phyloP scores from a whole-genome alignment of 2,113 vertebrate genomes.

The Colaptes auratus region DNA sequence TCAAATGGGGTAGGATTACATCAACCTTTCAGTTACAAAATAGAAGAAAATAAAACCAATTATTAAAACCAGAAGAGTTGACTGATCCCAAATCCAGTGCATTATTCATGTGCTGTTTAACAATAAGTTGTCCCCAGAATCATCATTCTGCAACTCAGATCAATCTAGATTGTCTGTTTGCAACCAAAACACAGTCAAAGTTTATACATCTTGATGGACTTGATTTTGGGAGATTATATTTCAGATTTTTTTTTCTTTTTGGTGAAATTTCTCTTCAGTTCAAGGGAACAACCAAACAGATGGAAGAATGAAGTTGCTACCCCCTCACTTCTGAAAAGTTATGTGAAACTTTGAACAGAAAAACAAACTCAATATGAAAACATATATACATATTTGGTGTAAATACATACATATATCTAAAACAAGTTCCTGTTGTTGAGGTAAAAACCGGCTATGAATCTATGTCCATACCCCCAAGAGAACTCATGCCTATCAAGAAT shows the following conservation, averaged over 20 bases:
- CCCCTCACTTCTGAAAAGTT: not conserved
- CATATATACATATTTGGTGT: not conserved
- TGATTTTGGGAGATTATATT: not conserved
- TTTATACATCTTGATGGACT: not conserved
- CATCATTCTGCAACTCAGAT: not conserved
- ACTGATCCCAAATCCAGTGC: not conserved
- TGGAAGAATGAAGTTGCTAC: not conserved
- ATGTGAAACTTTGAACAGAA: not conserved
- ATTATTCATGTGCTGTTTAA: not conserved
- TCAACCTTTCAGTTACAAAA: slow-evolving; percentile 36
- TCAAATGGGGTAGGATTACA: slow-evolving; percentile 21
- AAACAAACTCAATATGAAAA: not conserved
- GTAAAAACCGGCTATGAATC: not conserved
- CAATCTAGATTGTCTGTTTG: not conserved
- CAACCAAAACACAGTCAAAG: not conserved
- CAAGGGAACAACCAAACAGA: not conserved
- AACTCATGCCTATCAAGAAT: not conserved
- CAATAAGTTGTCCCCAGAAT: not conserved
- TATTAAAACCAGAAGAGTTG: slow-evolving; percentile 41
- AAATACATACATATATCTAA: not conserved
- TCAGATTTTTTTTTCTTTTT: not conserved
- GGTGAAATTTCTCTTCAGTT: not conserved
- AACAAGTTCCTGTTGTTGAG: not conserved
- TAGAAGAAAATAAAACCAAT: slow-evolving; percentile 21
- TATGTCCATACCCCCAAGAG: not conserved